phyloP scores from a whole-genome alignment of 2,797 vertebrate species.

The Australoheros facetus region DNA sequence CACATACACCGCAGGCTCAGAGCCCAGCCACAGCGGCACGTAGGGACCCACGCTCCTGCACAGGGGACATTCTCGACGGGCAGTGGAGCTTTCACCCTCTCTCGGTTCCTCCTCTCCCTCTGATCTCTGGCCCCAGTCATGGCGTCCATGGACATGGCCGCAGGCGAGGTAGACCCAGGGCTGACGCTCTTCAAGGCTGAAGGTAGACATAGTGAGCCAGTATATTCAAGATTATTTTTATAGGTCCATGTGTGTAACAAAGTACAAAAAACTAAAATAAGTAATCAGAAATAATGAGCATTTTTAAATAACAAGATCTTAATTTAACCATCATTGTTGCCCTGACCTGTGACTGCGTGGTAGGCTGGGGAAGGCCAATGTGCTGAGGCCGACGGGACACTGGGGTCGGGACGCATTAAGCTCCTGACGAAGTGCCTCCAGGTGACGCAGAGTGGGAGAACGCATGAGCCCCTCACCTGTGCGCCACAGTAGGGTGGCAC shows the following conservation, averaged over 20 bases:
- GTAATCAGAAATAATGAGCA: rapidly evolving
- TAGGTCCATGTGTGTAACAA: not conserved
- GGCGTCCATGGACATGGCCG: constrained; percentile 93
- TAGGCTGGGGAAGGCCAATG: constrained; percentile 96
- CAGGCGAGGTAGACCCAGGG: constrained; percentile 96
- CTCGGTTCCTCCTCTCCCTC: constrained; percentile 75
- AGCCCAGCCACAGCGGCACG: constrained; percentile 94
- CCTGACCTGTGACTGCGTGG: constrained; percentile 87
- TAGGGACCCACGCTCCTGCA: constrained; percentile 94
- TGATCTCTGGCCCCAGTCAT: constrained; percentile 94
- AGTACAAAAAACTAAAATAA: not conserved
- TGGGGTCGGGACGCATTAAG: constrained; percentile 96
- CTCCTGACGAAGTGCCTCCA: constrained; percentile 96
- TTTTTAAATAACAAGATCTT: not conserved
- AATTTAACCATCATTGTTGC: not conserved
- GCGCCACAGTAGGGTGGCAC: constrained; percentile 83
- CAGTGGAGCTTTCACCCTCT: constrained; percentile 67
- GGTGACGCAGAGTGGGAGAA: constrained; percentile 84
- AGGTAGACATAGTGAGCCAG: constrained; percentile 5
- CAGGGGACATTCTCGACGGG: constrained; percentile 92
- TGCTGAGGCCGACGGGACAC: constrained; percentile 98
- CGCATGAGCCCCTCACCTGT: constrained; percentile 82
- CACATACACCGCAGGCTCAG: constrained; percentile 91
- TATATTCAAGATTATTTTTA: rapidly evolving
- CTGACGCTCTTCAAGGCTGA: constrained; percentile 94